Evolutionary conservation across 2,113 vertebrate genomes (phyloP).

Genomic region (Chascanopsetta lugubris): DNA sequence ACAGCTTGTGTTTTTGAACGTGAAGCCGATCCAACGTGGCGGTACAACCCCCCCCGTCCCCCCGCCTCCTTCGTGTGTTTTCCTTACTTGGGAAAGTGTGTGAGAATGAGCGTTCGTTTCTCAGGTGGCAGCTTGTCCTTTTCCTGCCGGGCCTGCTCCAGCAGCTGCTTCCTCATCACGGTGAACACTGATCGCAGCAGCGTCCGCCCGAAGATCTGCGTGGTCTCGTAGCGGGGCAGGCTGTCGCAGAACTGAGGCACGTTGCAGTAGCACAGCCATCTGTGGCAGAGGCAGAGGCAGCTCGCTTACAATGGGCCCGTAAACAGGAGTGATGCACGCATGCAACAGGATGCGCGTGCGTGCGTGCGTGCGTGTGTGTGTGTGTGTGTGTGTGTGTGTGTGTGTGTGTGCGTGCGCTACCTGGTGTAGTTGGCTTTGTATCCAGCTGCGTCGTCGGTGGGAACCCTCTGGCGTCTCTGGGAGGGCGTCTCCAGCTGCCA

Average conservation of each 20-base stretch:
- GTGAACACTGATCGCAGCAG: constrained; percentile 95
- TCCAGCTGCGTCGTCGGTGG: constrained; percentile 89
- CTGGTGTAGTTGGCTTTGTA: constrained; percentile 99
- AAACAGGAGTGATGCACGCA: background rate
- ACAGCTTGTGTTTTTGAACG: background rate
- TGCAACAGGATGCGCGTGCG: background rate
- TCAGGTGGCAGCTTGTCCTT: constrained; percentile 97
- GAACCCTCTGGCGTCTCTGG: constrained; percentile 88
- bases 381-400: too few species aligned
- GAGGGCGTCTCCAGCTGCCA: constrained; percentile 98
- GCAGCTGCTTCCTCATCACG: constrained; percentile 94
- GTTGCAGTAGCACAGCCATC: constrained; percentile 98
- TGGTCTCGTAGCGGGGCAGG: constrained; percentile 94
- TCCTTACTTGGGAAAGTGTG: constrained; percentile 98
- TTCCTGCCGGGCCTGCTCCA: constrained; percentile 96
- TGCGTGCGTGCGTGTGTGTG: too few species aligned
- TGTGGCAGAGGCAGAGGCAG: constrained; percentile 54
- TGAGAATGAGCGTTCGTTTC: constrained; percentile 97
- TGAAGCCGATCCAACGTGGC: background rate
- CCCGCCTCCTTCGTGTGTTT: too few species aligned
- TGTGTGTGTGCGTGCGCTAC: too few species aligned
- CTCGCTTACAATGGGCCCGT: background rate
- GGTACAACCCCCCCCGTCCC: background rate
- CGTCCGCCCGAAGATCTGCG: constrained; percentile 95
- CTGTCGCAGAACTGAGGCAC: constrained; percentile 99